Percentiles rank a stretch among this genome's conserved stretches.
phyloP scores from a whole-genome alignment of 2,888 invertebrate genomes.

The Ormyrus thymus region DNA sequence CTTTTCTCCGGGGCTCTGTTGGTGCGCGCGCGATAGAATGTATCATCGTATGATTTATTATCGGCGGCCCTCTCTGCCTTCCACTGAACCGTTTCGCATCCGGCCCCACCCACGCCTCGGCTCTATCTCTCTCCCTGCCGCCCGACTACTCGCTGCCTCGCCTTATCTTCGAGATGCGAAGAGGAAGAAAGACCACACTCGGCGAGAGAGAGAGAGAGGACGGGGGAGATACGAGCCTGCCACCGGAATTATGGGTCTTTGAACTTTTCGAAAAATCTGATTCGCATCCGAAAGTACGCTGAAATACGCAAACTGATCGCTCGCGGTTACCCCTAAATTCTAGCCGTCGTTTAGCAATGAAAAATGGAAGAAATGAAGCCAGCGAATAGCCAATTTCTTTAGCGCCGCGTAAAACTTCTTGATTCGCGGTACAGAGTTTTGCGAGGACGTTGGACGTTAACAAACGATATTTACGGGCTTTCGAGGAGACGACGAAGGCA shows the following conservation, averaged over 20 bases:
- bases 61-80: constrained; percentile 56
- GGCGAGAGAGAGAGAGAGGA: constrained; percentile 10
- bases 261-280: constrained; percentile 43
- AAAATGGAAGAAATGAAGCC: no score
- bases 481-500: background rate
- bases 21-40: constrained; percentile 65
- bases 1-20: constrained; percentile 37
- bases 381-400: constrained; percentile 12
- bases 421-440: constrained; percentile 2
- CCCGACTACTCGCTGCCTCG: background rate
- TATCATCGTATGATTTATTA: constrained; percentile 73
- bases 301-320: background rate
- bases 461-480: constrained; percentile 30
- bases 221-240: background rate
- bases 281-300: background rate
- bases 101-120: constrained; percentile 33
- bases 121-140: constrained; percentile 11
- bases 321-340: background rate
- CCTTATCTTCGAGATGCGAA: constrained; percentile 57
- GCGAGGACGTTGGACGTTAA: background rate
- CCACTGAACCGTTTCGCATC: constrained; percentile 51
- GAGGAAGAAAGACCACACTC: constrained; percentile 41
- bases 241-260: constrained; percentile 47
- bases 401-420: constrained; percentile 1
- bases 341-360: no score